Evolutionary conservation across 2,113 vertebrate species (phyloP), one percentile per base, ranked within the genome.

Genomic region (Benthochromis sp.): DNA sequence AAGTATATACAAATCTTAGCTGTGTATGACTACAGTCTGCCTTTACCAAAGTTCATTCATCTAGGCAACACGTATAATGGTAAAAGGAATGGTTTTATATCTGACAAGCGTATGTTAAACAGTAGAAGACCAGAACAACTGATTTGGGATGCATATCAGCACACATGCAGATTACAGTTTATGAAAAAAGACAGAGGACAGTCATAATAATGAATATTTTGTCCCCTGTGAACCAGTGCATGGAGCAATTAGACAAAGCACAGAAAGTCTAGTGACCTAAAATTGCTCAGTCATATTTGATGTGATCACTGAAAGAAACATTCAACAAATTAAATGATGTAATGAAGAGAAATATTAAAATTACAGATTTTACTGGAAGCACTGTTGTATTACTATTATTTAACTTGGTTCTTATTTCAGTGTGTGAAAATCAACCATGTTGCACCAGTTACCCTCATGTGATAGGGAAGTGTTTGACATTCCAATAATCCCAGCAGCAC

Each of bases 121-220:
- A 81, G 73, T 31, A 84, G 40, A 78, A 61, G 76, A 90, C 43
- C 40, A 61, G 55, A 86, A 80, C 31, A 80, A 76, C 82, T 71
- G 43, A 85, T 88, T 86, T 50, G 43, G 79, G 84, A 85, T 90
- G 88, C 80, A 88, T 81, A 84, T 86, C 57, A 85, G 29, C 57
- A 85, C 31, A 89, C 95, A 92, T 95, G 93, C 95, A 93, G 54
- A 71, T 91, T 91, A 93, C 82, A 90, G 81, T 47, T 69, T 85
- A 9, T 79, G 57, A 89, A 63, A 80, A 38, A 61, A 17, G 36
- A 34, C 81, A 40, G 43, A 61, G 38, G 43, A 89, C 80, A 63
- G 83, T 90, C 61, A 81, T 61, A 89, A 36, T 31, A 11, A 80
- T 86, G n/a, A 81, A 69, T 84, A 91, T 81, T 80, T 85, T 9